Evolutionary conservation across 92 coral and sea anemone genomes (phyloP).

Genomic region (Montipora capitata): DNA sequence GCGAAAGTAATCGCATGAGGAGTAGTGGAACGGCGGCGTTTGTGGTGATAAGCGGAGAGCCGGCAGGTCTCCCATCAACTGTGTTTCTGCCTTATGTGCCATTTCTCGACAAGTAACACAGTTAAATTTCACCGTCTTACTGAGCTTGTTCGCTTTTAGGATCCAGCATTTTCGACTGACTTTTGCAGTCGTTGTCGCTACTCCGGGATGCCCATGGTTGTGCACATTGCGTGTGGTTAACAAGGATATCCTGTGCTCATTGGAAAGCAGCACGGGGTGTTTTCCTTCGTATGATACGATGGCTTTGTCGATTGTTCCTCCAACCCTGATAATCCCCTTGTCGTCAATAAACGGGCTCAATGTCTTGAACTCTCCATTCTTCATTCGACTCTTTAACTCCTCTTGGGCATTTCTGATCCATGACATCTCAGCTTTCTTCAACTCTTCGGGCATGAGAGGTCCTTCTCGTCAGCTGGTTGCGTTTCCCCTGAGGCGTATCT

Average conservation of each 20-base stretch:
- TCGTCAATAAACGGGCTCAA: constrained; percentile 34
- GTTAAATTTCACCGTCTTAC: constrained; percentile 53
- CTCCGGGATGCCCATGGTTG: constrained; percentile 57
- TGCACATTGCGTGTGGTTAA: neutral
- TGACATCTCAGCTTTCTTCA: constrained; percentile 30
- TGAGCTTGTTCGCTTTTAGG: neutral
- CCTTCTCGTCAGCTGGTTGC: constrained; percentile 9
- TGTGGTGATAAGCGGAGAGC: neutral
- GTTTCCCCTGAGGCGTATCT: no score
- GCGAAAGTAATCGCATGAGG: no score
- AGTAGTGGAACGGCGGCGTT: no score
- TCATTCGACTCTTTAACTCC: constrained; percentile 8
- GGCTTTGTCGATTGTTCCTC: no score
- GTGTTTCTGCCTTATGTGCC: constrained; percentile 62
- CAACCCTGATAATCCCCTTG: no score
- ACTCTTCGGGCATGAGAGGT: constrained; percentile 25
- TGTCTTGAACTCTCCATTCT: neutral
- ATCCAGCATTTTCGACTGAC: constrained; percentile 66
- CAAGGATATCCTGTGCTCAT: no score
- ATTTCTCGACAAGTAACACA: constrained; percentile 49
- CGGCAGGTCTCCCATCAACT: constrained; percentile 71
- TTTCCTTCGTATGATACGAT: no score
- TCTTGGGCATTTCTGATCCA: constrained; percentile 47
- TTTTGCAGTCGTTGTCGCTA: constrained; percentile 63
- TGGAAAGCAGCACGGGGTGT: neutral